phyloP scores from a whole-genome alignment of 2,888 invertebrate species.

The Limnephilus lunatus region DNA sequence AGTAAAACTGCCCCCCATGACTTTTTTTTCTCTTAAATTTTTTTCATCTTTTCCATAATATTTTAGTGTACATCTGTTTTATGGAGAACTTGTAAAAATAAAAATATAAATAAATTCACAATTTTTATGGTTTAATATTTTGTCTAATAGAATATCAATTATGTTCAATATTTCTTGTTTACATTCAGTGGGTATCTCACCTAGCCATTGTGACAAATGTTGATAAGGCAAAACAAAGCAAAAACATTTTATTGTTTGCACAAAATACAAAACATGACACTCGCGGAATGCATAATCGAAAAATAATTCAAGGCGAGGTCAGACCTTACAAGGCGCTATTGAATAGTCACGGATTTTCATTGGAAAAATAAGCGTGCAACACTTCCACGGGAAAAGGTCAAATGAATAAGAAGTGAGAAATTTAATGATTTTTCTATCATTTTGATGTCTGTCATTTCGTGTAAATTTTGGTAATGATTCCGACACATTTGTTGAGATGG shows the following conservation, averaged over 20 bases:
- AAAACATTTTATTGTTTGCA: constrained; percentile 30
- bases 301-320: not conserved
- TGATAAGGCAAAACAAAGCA: not conserved
- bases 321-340: not conserved
- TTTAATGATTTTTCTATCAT: not conserved
- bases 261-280: not conserved
- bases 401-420: not conserved
- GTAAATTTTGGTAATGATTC: not conserved
- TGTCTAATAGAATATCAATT: no score
- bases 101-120: no score
- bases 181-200: not conserved
- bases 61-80: no score
- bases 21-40: no score
- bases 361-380: not conserved
- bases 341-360: not conserved
- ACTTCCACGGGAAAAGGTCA: not conserved
- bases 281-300: not conserved
- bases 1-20: no score
- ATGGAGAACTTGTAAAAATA: no score
- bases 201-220: constrained; percentile 19
- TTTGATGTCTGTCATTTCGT: not conserved
- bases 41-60: no score
- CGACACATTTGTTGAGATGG: not conserved
- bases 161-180: not conserved
- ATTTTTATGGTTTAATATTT: no score